Conservation (phyloP, 2,888 invertebrate species). For the Stenichneumon culpator region DNA sequence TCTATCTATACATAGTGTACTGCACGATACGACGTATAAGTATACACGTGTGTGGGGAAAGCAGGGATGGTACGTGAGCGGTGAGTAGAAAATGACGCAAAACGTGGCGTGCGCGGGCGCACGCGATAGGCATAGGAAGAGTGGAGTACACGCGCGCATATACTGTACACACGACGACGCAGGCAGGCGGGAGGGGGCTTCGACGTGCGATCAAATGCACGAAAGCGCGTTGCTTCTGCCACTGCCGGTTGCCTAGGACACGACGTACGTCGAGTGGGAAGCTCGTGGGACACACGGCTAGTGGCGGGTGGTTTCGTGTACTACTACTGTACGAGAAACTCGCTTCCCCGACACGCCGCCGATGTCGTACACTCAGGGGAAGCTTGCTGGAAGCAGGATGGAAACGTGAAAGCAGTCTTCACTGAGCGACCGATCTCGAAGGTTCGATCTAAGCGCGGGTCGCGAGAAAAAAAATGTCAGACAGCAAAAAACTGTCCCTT, state of each 20-base stretch:
- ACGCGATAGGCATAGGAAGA: slow-evolving; percentile 48
- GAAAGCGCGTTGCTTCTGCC: slow-evolving; percentile 53
- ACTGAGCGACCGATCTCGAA: slow-evolving; percentile 73
- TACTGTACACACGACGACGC: slow-evolving; percentile 1
- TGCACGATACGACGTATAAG: neutral
- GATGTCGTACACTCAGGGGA: slow-evolving; percentile 63
- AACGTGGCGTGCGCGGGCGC: slow-evolving; percentile 66
- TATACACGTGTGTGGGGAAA: slow-evolving; percentile 14
- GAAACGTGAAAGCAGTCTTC: slow-evolving; percentile 73
- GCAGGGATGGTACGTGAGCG: slow-evolving; percentile 15
- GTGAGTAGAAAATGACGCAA: slow-evolving; percentile 59
- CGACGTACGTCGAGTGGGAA: slow-evolving; percentile 48
- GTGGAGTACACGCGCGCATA: slow-evolving; percentile 37
- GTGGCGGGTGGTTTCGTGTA: slow-evolving; percentile 34
- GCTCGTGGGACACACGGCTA: slow-evolving; percentile 27
- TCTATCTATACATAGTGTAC: slow-evolving; percentile 54
- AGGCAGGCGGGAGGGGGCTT: neutral
- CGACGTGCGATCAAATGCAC: slow-evolving; percentile 48
- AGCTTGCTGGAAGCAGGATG: slow-evolving; percentile 66
- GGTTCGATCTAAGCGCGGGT: slow-evolving; percentile 46
- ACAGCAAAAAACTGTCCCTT: neutral
- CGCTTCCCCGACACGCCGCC: slow-evolving; percentile 75
- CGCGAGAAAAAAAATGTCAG: neutral
- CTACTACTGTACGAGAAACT: slow-evolving; percentile 18
- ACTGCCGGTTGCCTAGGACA: slow-evolving; percentile 58